Evolutionary conservation across 2,888 invertebrate genomes (phyloP), one percentile per base, ranked within the genome.

Genomic region (Anaspis maculata): DNA sequence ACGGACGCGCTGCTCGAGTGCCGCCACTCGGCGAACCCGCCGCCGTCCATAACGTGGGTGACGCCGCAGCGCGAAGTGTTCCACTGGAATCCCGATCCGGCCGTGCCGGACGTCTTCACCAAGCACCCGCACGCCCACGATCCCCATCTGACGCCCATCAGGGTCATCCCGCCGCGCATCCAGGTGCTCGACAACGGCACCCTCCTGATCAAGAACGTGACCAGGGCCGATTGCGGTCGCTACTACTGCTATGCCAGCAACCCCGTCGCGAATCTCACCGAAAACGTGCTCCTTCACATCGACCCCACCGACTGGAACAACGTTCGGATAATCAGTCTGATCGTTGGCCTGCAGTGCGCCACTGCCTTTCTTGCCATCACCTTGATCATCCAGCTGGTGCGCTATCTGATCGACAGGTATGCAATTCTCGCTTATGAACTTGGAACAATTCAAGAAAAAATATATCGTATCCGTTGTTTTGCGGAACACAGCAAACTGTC

Each of bases 171-270:
- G n/a, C 74, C 72, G 1, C 67, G 84, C 45, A 73, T 86, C 37
- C 25, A 76, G 79, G 56, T 78, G 82, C 31, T 79, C 83, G 68
- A 54, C 36, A 57, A 58, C 35, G 59, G 59, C 3, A 59, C 54
- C 2, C 41, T 77, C 12, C 46, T 52, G 47, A 48, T 59, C 9
- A 52, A 52, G 32, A 57, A 59, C 36, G 73, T 85, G 37, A 77
- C 79, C 23, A 74, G 85, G 46, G 77, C 80, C 56, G 90, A 91
- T 66, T 83, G 84, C 49, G 92, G 92, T 31, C 69, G 76, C 15
- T 95, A 94, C 68, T 75, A 78, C 40, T 95, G 94, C 61, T 79
- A 81, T 57, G 91, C 87, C 24, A 76, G 82, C 52, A 92, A 92
- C 68, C 80, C 87, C 10, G 72, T 84, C 44, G 84, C 83, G 32